Conservation (phyloP, 2,888 invertebrate genomes). For the Agriopis aurantiaria region DNA sequence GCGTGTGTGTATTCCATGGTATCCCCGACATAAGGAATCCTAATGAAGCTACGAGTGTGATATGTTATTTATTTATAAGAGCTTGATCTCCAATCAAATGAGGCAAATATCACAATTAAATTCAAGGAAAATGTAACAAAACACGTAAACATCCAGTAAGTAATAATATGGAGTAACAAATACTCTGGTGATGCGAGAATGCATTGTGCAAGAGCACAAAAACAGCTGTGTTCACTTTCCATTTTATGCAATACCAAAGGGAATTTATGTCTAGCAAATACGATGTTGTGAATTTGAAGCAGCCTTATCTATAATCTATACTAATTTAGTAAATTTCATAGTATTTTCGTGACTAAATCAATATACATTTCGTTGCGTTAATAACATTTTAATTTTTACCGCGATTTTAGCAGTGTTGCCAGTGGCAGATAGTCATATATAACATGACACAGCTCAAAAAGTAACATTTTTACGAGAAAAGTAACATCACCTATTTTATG, state of each 20-base stretch:
- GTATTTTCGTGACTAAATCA: not conserved
- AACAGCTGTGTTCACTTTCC: slow-evolving; percentile 40
- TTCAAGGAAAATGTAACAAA: slow-evolving; percentile 17
- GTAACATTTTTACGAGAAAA: too few species aligned
- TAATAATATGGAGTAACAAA: slow-evolving; percentile 4
- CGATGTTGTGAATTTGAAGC: slow-evolving; percentile 7
- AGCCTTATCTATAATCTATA: not conserved
- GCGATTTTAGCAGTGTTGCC: too few species aligned
- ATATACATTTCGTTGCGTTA: too few species aligned
- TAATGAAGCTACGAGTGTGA: too few species aligned
- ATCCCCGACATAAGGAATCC: too few species aligned
- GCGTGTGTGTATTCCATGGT: too few species aligned
- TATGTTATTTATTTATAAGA: too few species aligned
- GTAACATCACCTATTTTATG: too few species aligned
- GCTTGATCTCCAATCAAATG: not conserved
- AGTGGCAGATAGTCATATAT: too few species aligned
- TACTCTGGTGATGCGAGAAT: slow-evolving; percentile 15
- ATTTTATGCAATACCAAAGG: slow-evolving; percentile 38
- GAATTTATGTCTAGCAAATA: slow-evolving; percentile 31
- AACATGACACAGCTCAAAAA: too few species aligned
- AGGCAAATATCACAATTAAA: slow-evolving; percentile 2
- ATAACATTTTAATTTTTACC: too few species aligned
- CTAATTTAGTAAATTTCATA: too few species aligned
- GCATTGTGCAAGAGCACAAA: slow-evolving; percentile 34
- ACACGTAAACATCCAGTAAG: not conserved